phyloP scores from a whole-genome alignment of 2,113 vertebrate species.

The Aegithalos caudatus region DNA sequence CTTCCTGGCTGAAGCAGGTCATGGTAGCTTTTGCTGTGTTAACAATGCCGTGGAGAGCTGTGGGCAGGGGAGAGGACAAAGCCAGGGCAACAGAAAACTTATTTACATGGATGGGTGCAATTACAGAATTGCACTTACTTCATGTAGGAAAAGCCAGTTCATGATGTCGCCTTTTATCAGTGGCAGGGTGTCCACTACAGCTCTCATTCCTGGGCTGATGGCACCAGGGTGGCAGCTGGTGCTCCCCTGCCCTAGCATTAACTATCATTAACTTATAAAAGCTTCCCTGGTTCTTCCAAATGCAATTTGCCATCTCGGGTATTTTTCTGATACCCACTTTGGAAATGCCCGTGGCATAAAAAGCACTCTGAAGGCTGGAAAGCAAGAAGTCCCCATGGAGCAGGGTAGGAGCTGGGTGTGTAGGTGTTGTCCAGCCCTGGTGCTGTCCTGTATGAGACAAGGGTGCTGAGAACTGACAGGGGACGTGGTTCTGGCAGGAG shows the following conservation, averaged over 20 bases:
- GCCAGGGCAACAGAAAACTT: not conserved
- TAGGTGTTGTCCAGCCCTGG: not conserved
- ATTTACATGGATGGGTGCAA: not conserved
- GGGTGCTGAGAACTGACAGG: not conserved
- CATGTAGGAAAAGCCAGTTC: not conserved
- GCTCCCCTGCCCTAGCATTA: not conserved
- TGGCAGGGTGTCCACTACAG: not conserved
- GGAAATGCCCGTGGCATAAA: not conserved
- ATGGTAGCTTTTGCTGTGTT: not conserved
- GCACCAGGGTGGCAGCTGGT: not conserved
- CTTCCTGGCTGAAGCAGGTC: not conserved
- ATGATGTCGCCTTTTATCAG: not conserved
- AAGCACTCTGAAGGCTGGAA: not conserved
- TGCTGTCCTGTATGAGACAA: not conserved
- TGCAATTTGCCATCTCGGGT: not conserved
- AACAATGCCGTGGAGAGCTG: not conserved
- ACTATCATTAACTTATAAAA: not conserved
- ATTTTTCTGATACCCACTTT: not conserved
- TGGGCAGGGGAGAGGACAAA: not conserved
- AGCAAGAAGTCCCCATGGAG: not conserved
- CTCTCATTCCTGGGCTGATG: not conserved
- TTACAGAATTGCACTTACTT: not conserved
- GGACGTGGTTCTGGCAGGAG: not conserved
- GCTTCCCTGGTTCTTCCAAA: not conserved
- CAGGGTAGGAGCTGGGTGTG: not conserved